phyloP scores from a whole-genome alignment of 2,888 invertebrate genomes.

The Drosophila robusta region DNA sequence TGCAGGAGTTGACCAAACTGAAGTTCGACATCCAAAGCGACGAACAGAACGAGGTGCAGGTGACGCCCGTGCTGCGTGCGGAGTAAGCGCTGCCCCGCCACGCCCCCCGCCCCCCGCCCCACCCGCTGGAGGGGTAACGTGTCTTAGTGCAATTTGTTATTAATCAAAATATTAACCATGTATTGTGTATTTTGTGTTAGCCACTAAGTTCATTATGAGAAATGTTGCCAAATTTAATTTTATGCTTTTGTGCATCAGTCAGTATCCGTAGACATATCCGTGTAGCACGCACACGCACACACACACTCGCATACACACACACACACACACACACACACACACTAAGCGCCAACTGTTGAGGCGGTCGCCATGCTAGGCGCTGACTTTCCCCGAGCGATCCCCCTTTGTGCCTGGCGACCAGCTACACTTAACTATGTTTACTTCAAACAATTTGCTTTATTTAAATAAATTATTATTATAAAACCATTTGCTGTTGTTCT shows the following conservation, averaged over 20 bases:
- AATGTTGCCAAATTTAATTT: conserved; percentile 83
- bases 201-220: conserved; percentile 77
- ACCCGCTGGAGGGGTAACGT: conserved; percentile 2
- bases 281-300: conserved; percentile 14
- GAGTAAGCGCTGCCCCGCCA: conserved; percentile 46
- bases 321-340: conserved; percentile 3
- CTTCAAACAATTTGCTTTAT: conserved; percentile 72
- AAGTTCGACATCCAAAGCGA: conserved; percentile 83
- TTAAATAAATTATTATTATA: conserved; percentile 74
- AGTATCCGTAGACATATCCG: conserved; percentile 48
- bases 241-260: conserved; percentile 75
- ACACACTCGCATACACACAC: conserved; percentile 5
- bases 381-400: background rate
- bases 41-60: conserved; percentile 75
- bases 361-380: conserved; percentile 29
- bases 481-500: conserved; percentile 7
- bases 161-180: conserved; percentile 53
- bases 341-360: conserved; percentile 53
- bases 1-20: conserved; percentile 80
- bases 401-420: conserved; percentile 21
- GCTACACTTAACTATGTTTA: conserved; percentile 70
- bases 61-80: conserved; percentile 75
- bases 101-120: background rate
- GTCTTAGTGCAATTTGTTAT: conserved; percentile 73
- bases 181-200: conserved; percentile 74